Conservation (phyloP, 64 coral and sea anemone species). For the Cladopsammia gracilis region DNA sequence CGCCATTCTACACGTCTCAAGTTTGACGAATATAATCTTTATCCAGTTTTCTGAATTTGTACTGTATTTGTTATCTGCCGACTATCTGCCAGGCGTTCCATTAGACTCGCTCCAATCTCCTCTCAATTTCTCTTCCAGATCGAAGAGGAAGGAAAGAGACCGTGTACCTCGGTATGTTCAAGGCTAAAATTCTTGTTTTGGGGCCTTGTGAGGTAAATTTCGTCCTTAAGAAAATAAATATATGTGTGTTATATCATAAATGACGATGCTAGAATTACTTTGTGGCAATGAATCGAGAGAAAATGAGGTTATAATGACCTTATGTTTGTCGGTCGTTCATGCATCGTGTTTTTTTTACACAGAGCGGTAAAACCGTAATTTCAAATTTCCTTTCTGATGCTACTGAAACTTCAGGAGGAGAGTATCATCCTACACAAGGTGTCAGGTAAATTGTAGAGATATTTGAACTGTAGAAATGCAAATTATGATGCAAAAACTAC, state of each 20-base stretch:
- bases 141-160: conserved; percentile 54
- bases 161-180: conserved; percentile 95
- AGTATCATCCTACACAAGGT: conserved; percentile 97
- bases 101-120: conserved; percentile 6
- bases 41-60: no score
- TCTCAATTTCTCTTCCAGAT: conserved; percentile 52
- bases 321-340: not conserved
- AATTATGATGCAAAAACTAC: no score
- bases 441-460: conserved; percentile 73
- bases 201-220: conserved; percentile 92
- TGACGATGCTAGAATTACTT: not conserved
- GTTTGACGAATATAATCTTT: no score
- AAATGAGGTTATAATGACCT: not conserved
- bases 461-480: no score
- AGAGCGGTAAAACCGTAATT: conserved; percentile 97
- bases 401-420: conserved; percentile 95
- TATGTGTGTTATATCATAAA: not conserved
- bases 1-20: no score
- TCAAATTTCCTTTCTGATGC: conserved; percentile 98
- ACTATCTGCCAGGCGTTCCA: conserved; percentile 27
- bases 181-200: conserved; percentile 97
- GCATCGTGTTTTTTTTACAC: not conserved
- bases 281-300: conserved; percentile 4
- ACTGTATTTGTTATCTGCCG: no score
- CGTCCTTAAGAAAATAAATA: not conserved